Percentiles rank a stretch among this genome's conserved stretches.
Evolutionary conservation across 2,888 invertebrate genomes (phyloP).

Genomic region (Neuroscelio doddi): DNA sequence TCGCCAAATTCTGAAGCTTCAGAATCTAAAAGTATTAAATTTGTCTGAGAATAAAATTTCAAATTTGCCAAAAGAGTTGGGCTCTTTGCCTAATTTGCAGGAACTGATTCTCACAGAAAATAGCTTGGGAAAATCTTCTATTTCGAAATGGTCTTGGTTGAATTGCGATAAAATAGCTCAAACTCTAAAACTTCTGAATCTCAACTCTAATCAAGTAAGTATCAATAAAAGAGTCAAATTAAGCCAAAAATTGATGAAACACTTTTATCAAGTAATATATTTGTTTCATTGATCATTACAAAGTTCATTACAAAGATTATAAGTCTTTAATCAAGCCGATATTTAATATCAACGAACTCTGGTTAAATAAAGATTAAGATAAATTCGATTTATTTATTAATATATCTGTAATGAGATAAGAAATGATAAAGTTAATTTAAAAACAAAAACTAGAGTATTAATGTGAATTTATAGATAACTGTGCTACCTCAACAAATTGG

Average conservation of each 20-base stretch:
- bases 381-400: too few relatives aligned
- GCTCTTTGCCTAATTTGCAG: slow-evolving; percentile 76
- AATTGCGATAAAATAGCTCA: slow-evolving; percentile 73
- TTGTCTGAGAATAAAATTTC: slow-evolving; percentile 82
- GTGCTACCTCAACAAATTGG: slow-evolving; percentile 78
- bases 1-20: slow-evolving; percentile 79
- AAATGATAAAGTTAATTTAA: too few relatives aligned
- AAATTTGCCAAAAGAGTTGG: slow-evolving; percentile 81
- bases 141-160: slow-evolving; percentile 80
- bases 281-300: slow-evolving; percentile 14
- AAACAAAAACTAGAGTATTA: slow-evolving; percentile 13
- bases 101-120: slow-evolving; percentile 80
- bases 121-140: slow-evolving; percentile 74
- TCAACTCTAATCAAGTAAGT: slow-evolving; percentile 77
- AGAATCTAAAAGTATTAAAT: slow-evolving; percentile 79
- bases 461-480: slow-evolving; percentile 51
- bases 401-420: too few relatives aligned
- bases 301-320: slow-evolving; percentile 34
- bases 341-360: too few relatives aligned
- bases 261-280: slow-evolving; percentile 29
- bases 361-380: too few relatives aligned
- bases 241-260: background rate
- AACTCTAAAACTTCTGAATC: slow-evolving; percentile 77
- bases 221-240: background rate
- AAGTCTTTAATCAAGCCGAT: too few relatives aligned